Evolutionary conservation across 2,888 invertebrate genomes (phyloP), one percentile per base, ranked within the genome.

Genomic region (Hemaris fuciformis): DNA sequence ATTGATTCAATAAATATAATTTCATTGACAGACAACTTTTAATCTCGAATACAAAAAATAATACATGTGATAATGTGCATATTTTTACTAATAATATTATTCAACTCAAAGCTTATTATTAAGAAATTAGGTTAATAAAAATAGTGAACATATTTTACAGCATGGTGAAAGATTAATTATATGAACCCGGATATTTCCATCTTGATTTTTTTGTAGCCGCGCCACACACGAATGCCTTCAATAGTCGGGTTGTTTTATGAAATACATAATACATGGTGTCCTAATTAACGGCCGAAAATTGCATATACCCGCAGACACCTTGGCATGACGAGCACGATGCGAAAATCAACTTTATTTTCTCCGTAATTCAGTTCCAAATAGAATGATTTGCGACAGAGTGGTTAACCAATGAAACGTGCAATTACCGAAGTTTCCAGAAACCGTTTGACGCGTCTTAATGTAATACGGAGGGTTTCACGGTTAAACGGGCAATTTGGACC

Each of bases 361-460:
- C 18, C 1, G 8, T 7, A 18, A 10, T 18, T 8, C 18, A 18
- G 53, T 53, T 31, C 27, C 18, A 31, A 53, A 53, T 31, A 31
- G 8, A 15, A 31, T 53, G 53, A 5, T 8, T 53, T 5, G 31
- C 31, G 7, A 1, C 15, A 25, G 1, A 53, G 31, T 31, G 53
- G 31, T 53, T 53, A 53, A 53, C 53, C 31, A 53, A 18, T 18
- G 27, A 31, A 53, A 27, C 53, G 18, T 53, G 18, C 53, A 53
- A 53, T 53, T 53, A 53, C 53, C 53, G 53, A 53, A 53, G 53
- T 53, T 53, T 53, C 53, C 53, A 53, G 53, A 53, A 53, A 53
- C 53, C 53, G 53, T 53, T 53, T 53, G 53, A 53, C 53, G 53
- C 53, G 53, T 31, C 27, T 53, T 53, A 53, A 53, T 53, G 53